Base-by-base conservation (phyloP, 1,140 invertebrate genomes). In the Papilio polytes region DNA sequence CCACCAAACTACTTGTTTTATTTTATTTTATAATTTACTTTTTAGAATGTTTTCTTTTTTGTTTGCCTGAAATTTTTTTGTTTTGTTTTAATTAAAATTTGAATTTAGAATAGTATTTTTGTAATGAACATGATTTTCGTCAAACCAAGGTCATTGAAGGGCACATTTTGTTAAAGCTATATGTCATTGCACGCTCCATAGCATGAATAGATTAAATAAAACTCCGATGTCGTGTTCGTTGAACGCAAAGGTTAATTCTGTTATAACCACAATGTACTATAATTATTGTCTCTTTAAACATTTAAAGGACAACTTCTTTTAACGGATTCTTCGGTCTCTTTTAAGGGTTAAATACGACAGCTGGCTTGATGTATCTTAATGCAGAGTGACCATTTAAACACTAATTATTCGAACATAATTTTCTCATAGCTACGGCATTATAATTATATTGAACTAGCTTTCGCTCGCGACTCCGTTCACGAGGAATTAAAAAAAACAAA, bases 231-330 rank as follows among this genome's bases (percentile, higher is more conserved):
- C 59, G 59, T 22, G 20, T 20, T 1, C 18, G 2, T 26, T 26
- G 31, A 63, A 63, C 22, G 59, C 9, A 63, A 63, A 63, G 59
- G 59, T 63, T 26, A 63, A 63, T 63, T 26, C 10, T 26, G 59
- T 63, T 63, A 26, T 63, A 13, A 63, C 3, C 20, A 48, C 46
- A 48, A 48, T 13, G 22, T 26, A 63, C 22, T 48, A 63, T 22
- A 59, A 59, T 63, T 63, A 63, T 59, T 26, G 20, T 63, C 10
- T 63, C 12, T 6, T 9, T 26, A 63, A 56, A 56, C 53, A 9
- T n/a, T 63, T n/a, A 63, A 63, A 63, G 59, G 22, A 63, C 59
- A 63, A 63, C 10, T 22, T 63, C 22, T 63, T 63, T 63, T 63
- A 63, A 26, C 10, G 59, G 18, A 63, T 63, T 31, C 22, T 26